phyloP scores from a whole-genome alignment of 2,113 vertebrate species.

The Muntiacus muntjak region DNA sequence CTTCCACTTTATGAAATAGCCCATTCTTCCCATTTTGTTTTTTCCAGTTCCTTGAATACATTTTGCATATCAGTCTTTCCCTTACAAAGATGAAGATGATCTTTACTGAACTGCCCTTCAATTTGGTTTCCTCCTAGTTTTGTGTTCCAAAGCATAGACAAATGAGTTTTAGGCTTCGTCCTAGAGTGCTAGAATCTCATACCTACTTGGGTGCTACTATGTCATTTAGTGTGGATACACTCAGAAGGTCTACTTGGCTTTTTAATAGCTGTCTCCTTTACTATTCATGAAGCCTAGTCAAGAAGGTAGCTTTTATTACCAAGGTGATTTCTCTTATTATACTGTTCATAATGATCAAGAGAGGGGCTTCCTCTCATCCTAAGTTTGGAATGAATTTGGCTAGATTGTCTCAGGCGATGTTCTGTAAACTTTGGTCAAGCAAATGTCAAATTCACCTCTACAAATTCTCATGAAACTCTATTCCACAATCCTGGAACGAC shows the following conservation, averaged over 20 bases:
- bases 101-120: not conserved
- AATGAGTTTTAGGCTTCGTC: not conserved
- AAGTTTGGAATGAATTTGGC: not conserved
- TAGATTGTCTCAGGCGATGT: not conserved
- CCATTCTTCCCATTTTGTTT: not conserved
- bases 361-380: not conserved
- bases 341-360: not conserved
- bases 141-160: not conserved
- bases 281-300: not conserved
- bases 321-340: not conserved
- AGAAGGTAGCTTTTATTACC: not conserved
- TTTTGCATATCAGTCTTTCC: not conserved
- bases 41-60: not conserved
- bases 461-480: not conserved
- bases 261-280: not conserved
- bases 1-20: not conserved
- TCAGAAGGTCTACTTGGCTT: not conserved
- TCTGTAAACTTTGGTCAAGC: not conserved
- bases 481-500: not conserved
- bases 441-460: constrained; percentile 16
- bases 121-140: not conserved
- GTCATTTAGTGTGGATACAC: not conserved
- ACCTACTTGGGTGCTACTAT: not conserved
- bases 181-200: not conserved
- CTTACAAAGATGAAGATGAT: not conserved